Base-by-base conservation (phyloP, 2,888 invertebrate species). In the Bugulina stolonifera region DNA sequence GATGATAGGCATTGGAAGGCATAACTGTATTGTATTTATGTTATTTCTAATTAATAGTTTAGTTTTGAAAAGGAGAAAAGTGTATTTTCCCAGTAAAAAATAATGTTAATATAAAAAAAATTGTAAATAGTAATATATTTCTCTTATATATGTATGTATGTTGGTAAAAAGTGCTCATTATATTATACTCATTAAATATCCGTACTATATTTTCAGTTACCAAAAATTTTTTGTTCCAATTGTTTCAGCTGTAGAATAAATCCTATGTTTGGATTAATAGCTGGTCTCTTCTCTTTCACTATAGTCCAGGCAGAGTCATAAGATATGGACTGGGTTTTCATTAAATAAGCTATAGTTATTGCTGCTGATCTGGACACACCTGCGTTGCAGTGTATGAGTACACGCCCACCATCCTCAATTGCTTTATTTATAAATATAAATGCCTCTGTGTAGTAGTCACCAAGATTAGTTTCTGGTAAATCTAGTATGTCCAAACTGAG, bases 301-400 rank as follows among this genome's bases (percentile, higher is more conserved):
- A 88, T 82, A 69, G 86, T 81, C 76, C 88, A 90, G 0, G 93
- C 93, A 22, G 89, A 86, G 2, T 88, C 84, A 82, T 88, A 93
- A 32, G 79, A 77, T 84, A 89, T 87, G 3, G 76, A 73, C 27
- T 81, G 75, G 0, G 73, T 76, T 55, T 79, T 79, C 87, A 95
- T 94, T 72, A 95, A 85, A 84, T 91, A 95, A 5, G 89, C 92
- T 72, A 94, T 91, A 0, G 90, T 89, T 29, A 94, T 86, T 74
- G 90, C 88, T 0, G 93, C 88, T 1, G 94, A 91, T 14, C 95
- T 87, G 0, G 94, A 95, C 0, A 94, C 90, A 0, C 95, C 95
- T 34, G 94, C 94, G 84, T 94, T 95, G 81, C 95, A 95, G 84
- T 95, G 94, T 1, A 95, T 89, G 75, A 93, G 86, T 71, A 93